Base-by-base conservation (phyloP, 2,113 vertebrate species). In the Zeus faber region DNA sequence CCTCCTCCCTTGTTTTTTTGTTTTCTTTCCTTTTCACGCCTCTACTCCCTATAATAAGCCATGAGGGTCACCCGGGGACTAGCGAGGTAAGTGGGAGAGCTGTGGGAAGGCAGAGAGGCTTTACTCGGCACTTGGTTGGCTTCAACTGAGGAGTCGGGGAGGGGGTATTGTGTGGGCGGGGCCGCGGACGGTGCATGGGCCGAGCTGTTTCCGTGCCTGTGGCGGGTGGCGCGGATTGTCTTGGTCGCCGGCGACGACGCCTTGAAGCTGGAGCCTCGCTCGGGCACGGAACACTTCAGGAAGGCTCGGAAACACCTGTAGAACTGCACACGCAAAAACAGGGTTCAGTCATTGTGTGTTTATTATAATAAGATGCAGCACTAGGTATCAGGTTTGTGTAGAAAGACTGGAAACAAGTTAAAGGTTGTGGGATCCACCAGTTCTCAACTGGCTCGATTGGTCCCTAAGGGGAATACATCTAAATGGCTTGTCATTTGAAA, bases 241-340 rank as follows among this genome's bases (percentile, higher is more conserved):
- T 54, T 76, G 46, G 84, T 85, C 1, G 58, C 65, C 52, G 72
- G 72, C 4, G 89, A 86, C 1, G 76, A 80, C 4, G 77, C 76
- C 74, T 74, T 88, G 26, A 68, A 60, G 59, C 63, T 87, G 70
- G 87, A 86, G 23, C 54, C 66, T 5, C 4, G 2, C 0, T 81
- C 60, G 0, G 62, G 23, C n/a, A 39, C 44, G 6, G 72, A 79
- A 62, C 90, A 90, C 41, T 49, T 69, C 21, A 91, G 35, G 45
- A 93, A 80, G 0, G 61, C 84, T 61, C 72, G 58, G 70, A 93
- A 91, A 73, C 90, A 91, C 66, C 88, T 90, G 85, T 88, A 88
- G 76, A 92, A 92, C 91, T 91, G 43, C 14, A 60, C 7, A 50
- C 39, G 17, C 24, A 33, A 29, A 40, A 16, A 40, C 6, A 39